These are phyloP conservation scores for Neoascia interrupta DNA, from an alignment of 2,888 invertebrate species.

Conservation along the genomic window DNA sequence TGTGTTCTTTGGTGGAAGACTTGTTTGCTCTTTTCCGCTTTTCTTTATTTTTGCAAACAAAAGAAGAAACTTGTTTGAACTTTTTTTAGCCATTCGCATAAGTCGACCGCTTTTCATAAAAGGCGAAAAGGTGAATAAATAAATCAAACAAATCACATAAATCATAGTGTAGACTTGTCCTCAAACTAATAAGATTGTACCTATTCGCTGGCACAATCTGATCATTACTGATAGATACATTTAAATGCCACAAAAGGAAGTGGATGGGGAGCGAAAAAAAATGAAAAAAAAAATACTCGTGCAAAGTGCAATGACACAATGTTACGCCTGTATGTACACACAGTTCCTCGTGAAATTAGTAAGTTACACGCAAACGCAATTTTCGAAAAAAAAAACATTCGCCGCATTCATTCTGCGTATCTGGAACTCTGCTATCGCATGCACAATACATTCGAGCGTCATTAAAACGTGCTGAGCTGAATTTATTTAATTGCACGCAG, in stretches of 20 bases:
- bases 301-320: constrained; percentile 49
- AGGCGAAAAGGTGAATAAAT: constrained; percentile 35
- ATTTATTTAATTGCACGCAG: constrained; percentile 26
- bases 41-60: too few relatives aligned
- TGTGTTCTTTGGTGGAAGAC: constrained; percentile 26
- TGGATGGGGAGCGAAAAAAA: too few relatives aligned
- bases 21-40: too few relatives aligned
- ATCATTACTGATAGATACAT: too few relatives aligned
- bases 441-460: constrained; percentile 23
- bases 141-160: constrained; percentile 37
- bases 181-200: too few relatives aligned
- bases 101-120: constrained; percentile 20
- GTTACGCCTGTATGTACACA: constrained; percentile 35
- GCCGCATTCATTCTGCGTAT: too few relatives aligned
- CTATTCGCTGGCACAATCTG: too few relatives aligned
- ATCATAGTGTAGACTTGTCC: too few relatives aligned
- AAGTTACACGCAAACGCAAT: constrained; percentile 48
- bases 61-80: too few relatives aligned
- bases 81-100: constrained; percentile 26
- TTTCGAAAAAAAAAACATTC: too few relatives aligned
- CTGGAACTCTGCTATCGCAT: constrained; percentile 35
- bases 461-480: constrained; percentile 21
- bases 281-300: constrained; percentile 22
- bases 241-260: too few relatives aligned
- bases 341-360: constrained; percentile 27